These are phyloP conservation scores for Siniperca knerii DNA, from an alignment of 2,113 vertebrate genomes.

Conservation along the genomic window DNA sequence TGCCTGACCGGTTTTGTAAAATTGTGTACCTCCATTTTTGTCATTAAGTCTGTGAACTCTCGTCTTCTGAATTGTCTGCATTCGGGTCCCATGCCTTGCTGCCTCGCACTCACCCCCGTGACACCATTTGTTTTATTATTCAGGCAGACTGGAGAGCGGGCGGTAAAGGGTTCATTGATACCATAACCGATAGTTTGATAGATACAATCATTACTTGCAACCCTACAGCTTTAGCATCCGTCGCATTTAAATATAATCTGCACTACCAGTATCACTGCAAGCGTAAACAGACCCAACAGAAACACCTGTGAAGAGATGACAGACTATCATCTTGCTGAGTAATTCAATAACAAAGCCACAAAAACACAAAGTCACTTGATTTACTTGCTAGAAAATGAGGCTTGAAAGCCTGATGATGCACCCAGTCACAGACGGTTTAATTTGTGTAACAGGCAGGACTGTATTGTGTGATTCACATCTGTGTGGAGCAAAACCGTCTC, in stretches of 20 bases:
- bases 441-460: not conserved
- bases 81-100: too few species aligned
- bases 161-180: not conserved
- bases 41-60: too few species aligned
- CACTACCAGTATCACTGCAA: not conserved
- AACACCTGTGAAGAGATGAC: not conserved
- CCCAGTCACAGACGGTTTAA: not conserved
- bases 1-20: too few species aligned
- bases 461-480: not conserved
- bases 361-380: conserved; percentile 11
- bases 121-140: too few species aligned
- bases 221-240: not conserved
- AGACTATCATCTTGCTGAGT: not conserved
- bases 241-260: not conserved
- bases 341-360: not conserved
- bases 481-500: not conserved
- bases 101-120: too few species aligned
- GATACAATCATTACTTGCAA: too few species aligned
- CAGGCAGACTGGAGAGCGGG: too few species aligned
- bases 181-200: too few species aligned
- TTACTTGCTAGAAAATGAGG: not conserved
- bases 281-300: not conserved
- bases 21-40: too few species aligned
- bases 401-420: not conserved
- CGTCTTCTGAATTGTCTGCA: too few species aligned